phyloP scores from a whole-genome alignment of 1,140 invertebrate species.

The Trichonephila clavipes region DNA sequence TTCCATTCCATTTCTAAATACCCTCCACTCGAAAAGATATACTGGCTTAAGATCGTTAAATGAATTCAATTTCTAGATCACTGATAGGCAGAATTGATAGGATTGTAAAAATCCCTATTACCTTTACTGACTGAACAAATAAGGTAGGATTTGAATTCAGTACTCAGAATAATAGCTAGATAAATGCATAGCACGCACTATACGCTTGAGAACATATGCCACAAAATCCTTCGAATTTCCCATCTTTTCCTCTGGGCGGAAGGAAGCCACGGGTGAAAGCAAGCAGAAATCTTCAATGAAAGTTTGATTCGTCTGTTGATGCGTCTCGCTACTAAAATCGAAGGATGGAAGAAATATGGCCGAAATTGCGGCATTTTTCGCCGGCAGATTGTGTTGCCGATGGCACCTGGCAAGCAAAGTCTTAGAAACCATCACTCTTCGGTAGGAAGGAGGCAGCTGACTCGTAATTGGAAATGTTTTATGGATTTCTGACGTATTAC shows the following conservation, averaged over 20 bases:
- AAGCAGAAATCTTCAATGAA: constrained; percentile 71
- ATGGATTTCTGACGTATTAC: constrained; percentile 75
- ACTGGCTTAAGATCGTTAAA: constrained; percentile 38
- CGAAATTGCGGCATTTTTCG: constrained; percentile 72
- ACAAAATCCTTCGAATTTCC: constrained; percentile 29
- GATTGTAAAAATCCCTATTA: constrained; percentile 37
- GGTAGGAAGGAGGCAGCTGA: constrained; percentile 59
- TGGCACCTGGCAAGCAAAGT: constrained; percentile 71
- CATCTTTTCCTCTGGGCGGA: constrained; percentile 14
- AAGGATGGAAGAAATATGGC: constrained; percentile 72
- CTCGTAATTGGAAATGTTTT: constrained; percentile 75
- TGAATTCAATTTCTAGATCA: constrained; percentile 35
- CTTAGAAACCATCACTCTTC: constrained; percentile 68
- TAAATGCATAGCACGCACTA: constrained; percentile 44
- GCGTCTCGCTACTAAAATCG: constrained; percentile 66
- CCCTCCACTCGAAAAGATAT: not conserved
- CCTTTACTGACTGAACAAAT: constrained; percentile 33
- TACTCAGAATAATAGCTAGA: constrained; percentile 35
- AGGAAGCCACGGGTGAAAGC: constrained; percentile 55
- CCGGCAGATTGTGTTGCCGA: constrained; percentile 73
- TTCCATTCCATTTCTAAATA: constrained; percentile 12
- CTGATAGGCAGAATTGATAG: constrained; percentile 28
- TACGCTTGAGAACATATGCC: constrained; percentile 40
- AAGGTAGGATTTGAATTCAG: constrained; percentile 35
- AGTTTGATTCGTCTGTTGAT: constrained; percentile 67